Conservation (phyloP, 2,888 invertebrate species). For the Helicoverpa assulta region DNA sequence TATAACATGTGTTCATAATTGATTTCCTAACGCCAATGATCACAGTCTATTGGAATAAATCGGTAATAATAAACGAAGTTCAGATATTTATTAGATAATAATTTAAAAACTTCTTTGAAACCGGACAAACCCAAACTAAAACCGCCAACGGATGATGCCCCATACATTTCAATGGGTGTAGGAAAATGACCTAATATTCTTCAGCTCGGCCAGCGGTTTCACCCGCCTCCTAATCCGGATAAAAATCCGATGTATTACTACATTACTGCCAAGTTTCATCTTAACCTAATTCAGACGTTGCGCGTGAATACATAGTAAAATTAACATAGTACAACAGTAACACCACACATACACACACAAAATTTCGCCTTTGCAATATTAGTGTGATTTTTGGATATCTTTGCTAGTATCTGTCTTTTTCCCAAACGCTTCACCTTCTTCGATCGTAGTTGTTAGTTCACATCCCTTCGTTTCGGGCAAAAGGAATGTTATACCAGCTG, state of each 20-base stretch:
- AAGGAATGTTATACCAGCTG: slow-evolving; percentile 88
- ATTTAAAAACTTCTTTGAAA: not conserved
- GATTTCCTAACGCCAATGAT: slow-evolving; percentile 14
- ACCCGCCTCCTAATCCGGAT: too few relatives aligned
- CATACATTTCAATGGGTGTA: too few relatives aligned
- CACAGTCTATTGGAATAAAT: slow-evolving; percentile 19
- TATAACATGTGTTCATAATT: slow-evolving; percentile 12
- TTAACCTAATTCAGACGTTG: too few relatives aligned
- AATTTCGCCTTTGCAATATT: too few relatives aligned
- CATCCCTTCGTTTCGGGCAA: slow-evolving; percentile 95
- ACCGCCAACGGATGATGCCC: not conserved
- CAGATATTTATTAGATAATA: too few relatives aligned
- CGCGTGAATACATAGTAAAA: too few relatives aligned
- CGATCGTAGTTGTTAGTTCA: slow-evolving; percentile 94
- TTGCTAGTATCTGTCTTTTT: slow-evolving; percentile 58
- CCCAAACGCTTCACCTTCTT: slow-evolving; percentile 93
- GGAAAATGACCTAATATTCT: too few relatives aligned
- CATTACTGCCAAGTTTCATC: too few relatives aligned
- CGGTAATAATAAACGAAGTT: not conserved
- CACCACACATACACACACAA: too few relatives aligned
- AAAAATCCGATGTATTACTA: too few relatives aligned
- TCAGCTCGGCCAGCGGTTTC: too few relatives aligned
- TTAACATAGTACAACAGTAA: too few relatives aligned
- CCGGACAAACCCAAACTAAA: not conserved
- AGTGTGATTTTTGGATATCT: not conserved